These are phyloP conservation scores for Aricia agestis DNA, from an alignment of 1,140 invertebrate species.

Conservation along the genomic window DNA sequence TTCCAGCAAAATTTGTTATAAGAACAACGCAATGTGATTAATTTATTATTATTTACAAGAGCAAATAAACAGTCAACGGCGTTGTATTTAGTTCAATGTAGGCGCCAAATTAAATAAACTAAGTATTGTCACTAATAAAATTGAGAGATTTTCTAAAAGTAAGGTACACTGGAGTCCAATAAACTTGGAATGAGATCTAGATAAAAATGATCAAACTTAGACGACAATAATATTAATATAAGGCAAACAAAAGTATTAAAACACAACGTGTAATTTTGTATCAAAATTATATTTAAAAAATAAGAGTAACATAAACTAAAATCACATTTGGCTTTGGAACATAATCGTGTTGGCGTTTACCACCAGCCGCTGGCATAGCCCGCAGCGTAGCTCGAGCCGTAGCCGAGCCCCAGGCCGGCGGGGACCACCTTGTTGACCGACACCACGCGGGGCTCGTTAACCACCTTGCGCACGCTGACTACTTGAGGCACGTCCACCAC, in stretches of 20 bases:
- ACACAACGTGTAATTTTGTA: neutral
- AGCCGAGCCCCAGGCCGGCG: constrained; percentile 21
- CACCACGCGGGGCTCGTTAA: constrained; percentile 47
- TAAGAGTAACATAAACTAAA: constrained; percentile 16
- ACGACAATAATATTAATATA: no score
- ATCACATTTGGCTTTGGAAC: constrained; percentile 29
- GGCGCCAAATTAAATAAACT: no score
- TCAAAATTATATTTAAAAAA: constrained; percentile 21
- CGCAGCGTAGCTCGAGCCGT: constrained; percentile 27
- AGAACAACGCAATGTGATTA: no score
- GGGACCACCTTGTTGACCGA: constrained; percentile 49
- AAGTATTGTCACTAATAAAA: no score
- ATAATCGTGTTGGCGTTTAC: constrained; percentile 26
- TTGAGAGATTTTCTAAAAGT: no score
- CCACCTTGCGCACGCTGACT: constrained; percentile 42
- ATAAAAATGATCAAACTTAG: no score
- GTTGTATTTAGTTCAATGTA: no score
- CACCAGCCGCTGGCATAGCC: constrained; percentile 42
- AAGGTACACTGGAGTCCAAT: no score
- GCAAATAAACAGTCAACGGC: no score
- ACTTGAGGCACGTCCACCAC: constrained; percentile 47
- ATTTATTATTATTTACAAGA: no score
- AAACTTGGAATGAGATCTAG: no score
- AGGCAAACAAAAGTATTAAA: neutral
- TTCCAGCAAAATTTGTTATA: no score